Evolutionary conservation across 2,888 invertebrate genomes (phyloP), one percentile per base, ranked within the genome.

Genomic region (Eucriotettix oculatus): DNA sequence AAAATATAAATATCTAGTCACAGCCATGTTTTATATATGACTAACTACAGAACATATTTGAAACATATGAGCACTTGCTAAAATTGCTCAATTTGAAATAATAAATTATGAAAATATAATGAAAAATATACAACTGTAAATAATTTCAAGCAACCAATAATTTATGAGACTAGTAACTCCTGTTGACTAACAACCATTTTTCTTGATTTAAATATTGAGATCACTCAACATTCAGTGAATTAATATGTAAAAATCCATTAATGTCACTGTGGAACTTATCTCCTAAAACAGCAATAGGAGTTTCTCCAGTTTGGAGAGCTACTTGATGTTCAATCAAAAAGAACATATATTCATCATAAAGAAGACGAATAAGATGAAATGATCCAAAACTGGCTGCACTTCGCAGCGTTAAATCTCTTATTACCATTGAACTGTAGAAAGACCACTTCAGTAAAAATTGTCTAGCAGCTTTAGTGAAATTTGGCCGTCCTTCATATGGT

Each of bases 331-430:
- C 98, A 68, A 99, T 90, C 69, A 98, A 80, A 76, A 94, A 98
- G 77, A 96, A 95, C 88, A 99, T 96, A 76, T 97, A 99, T 76
- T 99, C 99, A 76, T 99, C 98, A 74, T 96, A 99, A 61, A 99
- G 82, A 69, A 99, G 81, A 54, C 98, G 87, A 70, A 99, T 92
- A 67, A 99, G 82, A 77, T 99, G 99, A 79, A 99, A 99, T 66
- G 96, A 96, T 58, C 99, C 99, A 77, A 99, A 99, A 74, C 96
- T 96, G 29, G 95, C 92, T 52, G 99, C 98, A 62, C 96, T 96
- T 67, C 93, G 78, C 65, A 98, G 79, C 54, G 98, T 98, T 65
- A 99, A 81, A 76, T 99, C 98, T 57, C 98, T 81, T 68, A 99
- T 97, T 62, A 99, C 93, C 85, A 97, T 93, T 60, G 97, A 97